Percentiles rank a stretch among this genome's conserved stretches.
These are phyloP conservation scores for Penaeus chinensis DNA, from an alignment of 1,140 invertebrate species.

Conservation along the genomic window DNA sequence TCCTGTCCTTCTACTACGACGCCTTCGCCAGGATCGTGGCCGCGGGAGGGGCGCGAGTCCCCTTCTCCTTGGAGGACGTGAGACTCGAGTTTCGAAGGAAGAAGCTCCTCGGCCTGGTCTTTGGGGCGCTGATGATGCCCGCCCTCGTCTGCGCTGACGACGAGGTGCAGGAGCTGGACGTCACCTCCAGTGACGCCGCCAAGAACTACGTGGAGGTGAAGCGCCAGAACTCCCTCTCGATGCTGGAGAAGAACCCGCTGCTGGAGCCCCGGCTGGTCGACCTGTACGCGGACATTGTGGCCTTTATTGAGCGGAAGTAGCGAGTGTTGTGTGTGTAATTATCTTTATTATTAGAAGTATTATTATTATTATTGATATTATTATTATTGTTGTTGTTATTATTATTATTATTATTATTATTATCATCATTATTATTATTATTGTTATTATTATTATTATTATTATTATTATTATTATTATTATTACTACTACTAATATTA, in stretches of 20 bases:
- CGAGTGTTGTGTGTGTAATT: no score
- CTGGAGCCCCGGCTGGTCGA: not conserved
- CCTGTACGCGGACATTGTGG: not conserved
- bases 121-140: not conserved
- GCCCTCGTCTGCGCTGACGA: not conserved
- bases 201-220: not conserved
- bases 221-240: not conserved
- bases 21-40: not conserved
- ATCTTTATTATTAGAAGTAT: no score
- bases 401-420: no score
- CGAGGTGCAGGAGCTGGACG: conserved; percentile 5
- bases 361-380: no score
- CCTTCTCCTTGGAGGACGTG: not conserved
- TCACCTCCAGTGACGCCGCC: not conserved
- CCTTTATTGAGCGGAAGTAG: no score
- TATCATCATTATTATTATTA: no score
- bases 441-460: no score
- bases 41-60: not conserved
- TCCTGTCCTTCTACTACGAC: conserved; percentile 4
- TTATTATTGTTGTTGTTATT: no score
- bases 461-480: no score
- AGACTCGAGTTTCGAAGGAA: not conserved
- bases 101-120: not conserved
- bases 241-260: not conserved
- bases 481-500: no score